Evolutionary conservation across 2,113 vertebrate genomes (phyloP), one percentile per base, ranked within the genome.

Genomic region (Rissa tridactyla): DNA sequence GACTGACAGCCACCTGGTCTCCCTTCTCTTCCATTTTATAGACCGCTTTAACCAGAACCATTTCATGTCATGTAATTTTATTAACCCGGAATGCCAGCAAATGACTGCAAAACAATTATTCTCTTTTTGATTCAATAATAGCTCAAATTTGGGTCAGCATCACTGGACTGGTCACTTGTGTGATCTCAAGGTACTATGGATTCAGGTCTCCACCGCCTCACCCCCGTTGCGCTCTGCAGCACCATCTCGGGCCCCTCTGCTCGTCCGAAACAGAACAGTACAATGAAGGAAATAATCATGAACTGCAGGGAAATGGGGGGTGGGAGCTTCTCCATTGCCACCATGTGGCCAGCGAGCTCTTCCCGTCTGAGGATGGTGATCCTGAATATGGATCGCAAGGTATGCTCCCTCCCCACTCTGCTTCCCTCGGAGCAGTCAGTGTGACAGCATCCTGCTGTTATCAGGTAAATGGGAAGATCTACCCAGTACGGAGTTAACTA

Each of bases 11-110:
- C 83, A 44, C 3, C 38, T 9, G 65, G 86, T 51, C 32, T 81
- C 51, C 60, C 57, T 86, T 61, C 88, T 79, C 91, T 65, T 88
- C 52, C 80, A 55, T 81, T 65, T 81, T 75, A 71, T 10, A 83
- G 65, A 55, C 86, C 44, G 19, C 80, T 32, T 38, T 57, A 68
- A 89, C 73, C 69, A 94, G 55, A 79, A 55, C 51, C 49, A 61
- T 71, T 75, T 62, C 42, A 40, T 6, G 57, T 46, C 72, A 19
- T 36, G 49, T 27, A 40, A 38, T 64, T 86, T 52, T 52, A 78
- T 69, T 65, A 91, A 89, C 40, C 40, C 13, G 20, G 77, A 94
- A 92, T 38, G 84, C 30, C 66, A 69, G 46, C 40, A 58, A 79
- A 72, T 30, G 46, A 54, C 62, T 62, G 54, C 47, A 80, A n/a